phyloP scores from a whole-genome alignment of 2,797 vertebrate species.

The Xerus rutilus region DNA sequence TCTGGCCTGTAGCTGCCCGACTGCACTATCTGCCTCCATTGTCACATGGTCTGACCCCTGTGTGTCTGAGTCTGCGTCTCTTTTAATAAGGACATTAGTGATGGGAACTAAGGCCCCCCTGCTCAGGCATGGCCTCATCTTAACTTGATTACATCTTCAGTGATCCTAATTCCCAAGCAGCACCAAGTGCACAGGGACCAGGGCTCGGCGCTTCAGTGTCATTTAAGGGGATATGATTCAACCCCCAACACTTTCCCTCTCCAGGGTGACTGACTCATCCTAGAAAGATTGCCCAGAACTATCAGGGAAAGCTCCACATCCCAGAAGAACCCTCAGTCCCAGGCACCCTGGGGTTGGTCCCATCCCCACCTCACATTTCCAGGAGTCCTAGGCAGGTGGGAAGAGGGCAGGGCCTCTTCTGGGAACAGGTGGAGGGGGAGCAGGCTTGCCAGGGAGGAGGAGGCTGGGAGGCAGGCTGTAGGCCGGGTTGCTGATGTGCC shows the following conservation, averaged over 20 bases:
- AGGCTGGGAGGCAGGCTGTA: accelerated
- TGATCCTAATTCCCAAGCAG: background rate
- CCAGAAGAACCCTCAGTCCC: background rate
- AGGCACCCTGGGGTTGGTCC: background rate
- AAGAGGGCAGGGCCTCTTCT: background rate
- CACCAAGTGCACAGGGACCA: too few species aligned
- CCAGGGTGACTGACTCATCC: background rate
- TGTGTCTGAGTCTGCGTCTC: too few species aligned
- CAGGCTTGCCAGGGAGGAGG: background rate
- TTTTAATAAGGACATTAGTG: background rate
- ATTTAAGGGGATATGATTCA: too few species aligned
- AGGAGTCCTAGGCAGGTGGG: accelerated
- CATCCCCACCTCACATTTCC: too few species aligned
- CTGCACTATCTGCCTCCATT: background rate
- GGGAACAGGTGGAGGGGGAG: background rate
- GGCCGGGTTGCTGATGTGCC: background rate
- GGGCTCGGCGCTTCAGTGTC: background rate
- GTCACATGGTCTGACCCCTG: background rate
- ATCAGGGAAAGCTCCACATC: background rate
- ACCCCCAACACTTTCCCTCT: background rate
- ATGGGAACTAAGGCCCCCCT: background rate
- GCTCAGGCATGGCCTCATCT: background rate
- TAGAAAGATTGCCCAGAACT: background rate
- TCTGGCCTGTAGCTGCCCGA: background rate
- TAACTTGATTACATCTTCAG: background rate